Evolutionary conservation across 2,888 invertebrate genomes (phyloP), one percentile per base, ranked within the genome.

Genomic region (Carpatolechia fugitivella): DNA sequence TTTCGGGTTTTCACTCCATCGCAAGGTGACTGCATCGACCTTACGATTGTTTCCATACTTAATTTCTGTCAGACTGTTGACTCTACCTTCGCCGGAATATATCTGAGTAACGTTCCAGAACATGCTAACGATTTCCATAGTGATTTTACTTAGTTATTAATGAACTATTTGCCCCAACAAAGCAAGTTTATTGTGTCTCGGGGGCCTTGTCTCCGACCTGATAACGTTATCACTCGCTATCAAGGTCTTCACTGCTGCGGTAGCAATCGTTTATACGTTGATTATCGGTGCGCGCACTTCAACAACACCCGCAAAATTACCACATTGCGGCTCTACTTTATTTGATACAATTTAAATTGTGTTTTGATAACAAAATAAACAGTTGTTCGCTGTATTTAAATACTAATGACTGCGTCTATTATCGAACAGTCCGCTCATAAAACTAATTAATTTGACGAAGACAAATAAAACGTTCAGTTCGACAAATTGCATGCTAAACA

Each of bases 191-290:
- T 75, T 70, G 56, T 76, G 74, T 64, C 65, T 72, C 72, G 69
- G 66, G 68, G 69, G 69, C 73, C 68, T 68, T 72, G 76, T 74
- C 75, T 64, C 61, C 60, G 57, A 61, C 63, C 64, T 73, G 79
- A 78, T 78, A 80, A 72, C 59, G 61, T 66, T 59, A 65, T 65
- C 72, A 67, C 67, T 69, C 68, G 66, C 58, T 70, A 77, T 76
- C 79, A 80, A 76, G 78, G 76, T 71, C 74, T 61, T 70, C 68
- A 60, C 61, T 59, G 64, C 66, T 63, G 51, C 59, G 59, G 64
- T 60, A 54, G 60, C 61, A 59, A 64, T 58, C 41, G 41, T 58
- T 57, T 53, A 61, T 60, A n/a, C n/a, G 20, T 44, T 50, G 62
- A 56, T 47, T 57, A 55, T 54, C 56, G 46, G 35, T 52, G 56